A percentile compares a stretch with the other conserved stretches of the same genome.
phyloP scores from a whole-genome alignment of 2,888 invertebrate species.

The Pecten maximus region DNA sequence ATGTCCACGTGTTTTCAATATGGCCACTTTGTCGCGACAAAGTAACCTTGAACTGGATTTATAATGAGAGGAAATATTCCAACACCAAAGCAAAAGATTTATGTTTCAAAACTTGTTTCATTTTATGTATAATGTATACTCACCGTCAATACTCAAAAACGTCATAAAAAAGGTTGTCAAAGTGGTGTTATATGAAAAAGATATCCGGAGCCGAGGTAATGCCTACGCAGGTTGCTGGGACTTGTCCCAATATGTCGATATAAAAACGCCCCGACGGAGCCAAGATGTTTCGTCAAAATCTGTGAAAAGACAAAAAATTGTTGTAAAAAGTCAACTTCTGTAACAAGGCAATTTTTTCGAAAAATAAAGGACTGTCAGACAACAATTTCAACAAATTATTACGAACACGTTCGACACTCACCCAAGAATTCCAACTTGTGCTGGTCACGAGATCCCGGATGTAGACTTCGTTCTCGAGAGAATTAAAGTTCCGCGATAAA shows the following conservation, averaged over 20 bases:
- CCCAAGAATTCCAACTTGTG: slow-evolving; percentile 18
- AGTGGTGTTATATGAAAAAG: slow-evolving; percentile 53
- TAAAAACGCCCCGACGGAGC: slow-evolving; percentile 39
- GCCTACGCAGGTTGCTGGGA: slow-evolving; percentile 48
- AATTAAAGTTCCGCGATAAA: slow-evolving; percentile 56
- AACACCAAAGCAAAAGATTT: not conserved
- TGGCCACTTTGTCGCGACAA: slow-evolving; percentile 48
- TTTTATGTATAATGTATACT: slow-evolving; percentile 49
- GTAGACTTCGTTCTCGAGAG: slow-evolving; percentile 29
- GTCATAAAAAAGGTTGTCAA: slow-evolving; percentile 77
- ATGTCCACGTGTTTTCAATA: slow-evolving; percentile 48
- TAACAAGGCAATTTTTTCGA: not conserved
- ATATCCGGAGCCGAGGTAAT: slow-evolving; percentile 59
- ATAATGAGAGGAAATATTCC: slow-evolving; percentile 21
- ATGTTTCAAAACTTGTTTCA: not conserved
- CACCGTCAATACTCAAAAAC: slow-evolving; percentile 77
- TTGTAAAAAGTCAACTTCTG: not conserved
- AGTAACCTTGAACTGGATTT: slow-evolving; percentile 31
- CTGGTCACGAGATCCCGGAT: slow-evolving; percentile 24
- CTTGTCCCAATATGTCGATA: slow-evolving; percentile 51
- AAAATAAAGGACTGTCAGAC: not conserved
- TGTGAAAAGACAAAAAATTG: not conserved
- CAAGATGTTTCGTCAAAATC: slow-evolving; percentile 39
- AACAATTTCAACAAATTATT: not conserved
- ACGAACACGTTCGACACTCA: not conserved